Percentiles rank a stretch among this genome's conserved stretches.
phyloP scores from a whole-genome alignment of 2,888 invertebrate species.

The Scrobipalpa costella region DNA sequence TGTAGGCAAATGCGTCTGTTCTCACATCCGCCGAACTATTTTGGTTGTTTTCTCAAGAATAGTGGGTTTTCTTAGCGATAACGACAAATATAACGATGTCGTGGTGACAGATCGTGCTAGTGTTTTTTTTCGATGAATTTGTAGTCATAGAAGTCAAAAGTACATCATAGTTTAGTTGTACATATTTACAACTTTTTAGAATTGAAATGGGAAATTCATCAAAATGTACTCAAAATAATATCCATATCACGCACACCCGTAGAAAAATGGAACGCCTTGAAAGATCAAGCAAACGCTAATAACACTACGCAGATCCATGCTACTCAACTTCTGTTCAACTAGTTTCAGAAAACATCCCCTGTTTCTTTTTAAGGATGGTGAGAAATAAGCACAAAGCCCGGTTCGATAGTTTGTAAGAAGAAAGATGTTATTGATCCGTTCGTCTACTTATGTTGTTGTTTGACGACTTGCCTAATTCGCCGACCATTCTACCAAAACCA shows the following conservation, averaged over 20 bases:
- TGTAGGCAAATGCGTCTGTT: slow-evolving; percentile 36
- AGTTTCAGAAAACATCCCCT: too few species aligned
- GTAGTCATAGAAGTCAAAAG: slow-evolving; percentile 32
- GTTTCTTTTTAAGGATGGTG: too few species aligned
- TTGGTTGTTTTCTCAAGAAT: slow-evolving; percentile 41
- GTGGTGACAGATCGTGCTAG: slow-evolving; percentile 37
- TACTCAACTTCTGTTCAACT: too few species aligned
- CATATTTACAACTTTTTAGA: neutral
- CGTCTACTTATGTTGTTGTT: too few species aligned
- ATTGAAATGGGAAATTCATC: too few species aligned
- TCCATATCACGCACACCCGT: too few species aligned
- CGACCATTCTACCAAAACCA: neutral
- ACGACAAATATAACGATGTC: slow-evolving; percentile 37
- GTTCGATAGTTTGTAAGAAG: too few species aligned
- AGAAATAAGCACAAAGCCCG: too few species aligned
- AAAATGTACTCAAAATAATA: neutral
- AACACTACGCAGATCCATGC: too few species aligned
- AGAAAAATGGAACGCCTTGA: too few species aligned
- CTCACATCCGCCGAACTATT: slow-evolving; percentile 57
- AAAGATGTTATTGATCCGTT: too few species aligned
- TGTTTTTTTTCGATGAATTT: slow-evolving; percentile 24
- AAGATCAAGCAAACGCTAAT: too few species aligned
- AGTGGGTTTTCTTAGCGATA: slow-evolving; percentile 42
- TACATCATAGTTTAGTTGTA: slow-evolving; percentile 22
- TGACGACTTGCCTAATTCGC: neutral